A percentile compares a stretch with the other conserved stretches of the same genome.
Conservation (phyloP, 2,113 vertebrate genomes). For the Myotis yumanensis region DNA sequence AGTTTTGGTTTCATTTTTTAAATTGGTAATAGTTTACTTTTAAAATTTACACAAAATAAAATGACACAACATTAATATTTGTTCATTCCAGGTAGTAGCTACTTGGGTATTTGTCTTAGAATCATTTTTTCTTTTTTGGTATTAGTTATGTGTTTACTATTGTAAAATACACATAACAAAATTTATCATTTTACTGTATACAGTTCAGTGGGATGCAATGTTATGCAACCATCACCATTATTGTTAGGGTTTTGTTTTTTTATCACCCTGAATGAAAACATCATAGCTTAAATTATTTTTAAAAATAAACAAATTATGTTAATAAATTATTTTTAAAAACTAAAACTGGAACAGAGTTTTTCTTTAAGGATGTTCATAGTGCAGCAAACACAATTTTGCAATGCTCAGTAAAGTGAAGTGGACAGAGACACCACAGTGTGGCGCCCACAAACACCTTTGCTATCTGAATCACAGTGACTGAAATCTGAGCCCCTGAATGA, state of each 20-base stretch:
- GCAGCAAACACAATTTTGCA: too few relatives aligned
- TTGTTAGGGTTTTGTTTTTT: background rate
- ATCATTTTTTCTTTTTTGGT: background rate
- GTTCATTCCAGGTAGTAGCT: background rate
- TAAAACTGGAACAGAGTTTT: background rate
- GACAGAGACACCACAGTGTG: background rate
- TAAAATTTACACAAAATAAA: background rate
- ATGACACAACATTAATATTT: background rate
- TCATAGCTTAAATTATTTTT: background rate
- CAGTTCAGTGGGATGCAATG: background rate
- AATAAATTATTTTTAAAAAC: background rate
- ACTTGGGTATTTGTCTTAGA: background rate
- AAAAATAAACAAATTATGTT: background rate
- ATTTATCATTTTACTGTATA: background rate
- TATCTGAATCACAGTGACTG: background rate
- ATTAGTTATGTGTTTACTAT: background rate
- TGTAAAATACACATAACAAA: constrained; percentile 2
- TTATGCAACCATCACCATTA: background rate
- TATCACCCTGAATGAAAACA: background rate
- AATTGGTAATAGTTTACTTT: background rate
- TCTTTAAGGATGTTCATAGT: background rate
- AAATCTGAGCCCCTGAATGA: background rate
- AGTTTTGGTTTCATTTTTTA: background rate
- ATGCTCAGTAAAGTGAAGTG: background rate
- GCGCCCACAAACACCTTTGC: background rate